phyloP scores from a whole-genome alignment of 2,888 invertebrate genomes.

The Caenorhabditis sulstoni region DNA sequence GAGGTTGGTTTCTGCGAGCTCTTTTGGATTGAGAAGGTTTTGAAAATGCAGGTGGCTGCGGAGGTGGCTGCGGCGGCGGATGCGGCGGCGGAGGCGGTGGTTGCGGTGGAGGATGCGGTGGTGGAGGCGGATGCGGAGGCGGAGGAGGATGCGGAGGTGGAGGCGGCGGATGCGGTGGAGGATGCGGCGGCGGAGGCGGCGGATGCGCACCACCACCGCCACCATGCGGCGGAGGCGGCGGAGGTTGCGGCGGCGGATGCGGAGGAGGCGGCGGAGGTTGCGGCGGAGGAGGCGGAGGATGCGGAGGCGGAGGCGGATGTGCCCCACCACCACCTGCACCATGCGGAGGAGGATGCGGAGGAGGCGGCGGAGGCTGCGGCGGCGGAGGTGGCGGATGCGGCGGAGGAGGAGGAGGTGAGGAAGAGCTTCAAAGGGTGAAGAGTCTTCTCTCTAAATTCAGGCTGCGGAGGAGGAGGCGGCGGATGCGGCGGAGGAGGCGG shows the following conservation, averaged over 20 bases:
- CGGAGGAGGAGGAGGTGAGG: conserved; percentile 24
- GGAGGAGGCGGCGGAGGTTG: conserved; percentile 43
- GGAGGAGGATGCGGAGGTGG: conserved; percentile 55
- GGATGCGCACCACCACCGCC: conserved; percentile 11
- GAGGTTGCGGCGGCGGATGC: conserved; percentile 56
- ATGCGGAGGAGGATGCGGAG: conserved; percentile 47
- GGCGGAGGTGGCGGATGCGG: conserved; percentile 39
- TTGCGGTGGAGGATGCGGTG: conserved; percentile 51
- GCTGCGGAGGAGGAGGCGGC: conserved; percentile 26
- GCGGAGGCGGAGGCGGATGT: conserved; percentile 43
- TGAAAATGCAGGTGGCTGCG: conserved; percentile 2
- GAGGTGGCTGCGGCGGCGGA: conserved; percentile 30
- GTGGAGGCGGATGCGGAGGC: conserved; percentile 58
- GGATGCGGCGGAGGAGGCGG: conserved; percentile 27
- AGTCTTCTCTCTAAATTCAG: too few relatives aligned
- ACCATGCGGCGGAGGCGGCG: conserved; percentile 50
- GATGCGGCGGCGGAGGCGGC: conserved; percentile 16
- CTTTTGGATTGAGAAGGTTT: not conserved
- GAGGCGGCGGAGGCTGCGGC: conserved; percentile 45
- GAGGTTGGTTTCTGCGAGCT: conserved; percentile 13
- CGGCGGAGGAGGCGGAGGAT: conserved; percentile 41
- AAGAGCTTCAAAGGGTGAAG: too few relatives aligned
- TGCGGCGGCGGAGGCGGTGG: conserved; percentile 9
- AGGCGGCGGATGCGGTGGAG: conserved; percentile 61
- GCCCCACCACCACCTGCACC: conserved; percentile 37